These are phyloP conservation scores for Hydractinia symbiolongicarpus DNA, from an alignment of 30 jellyfish, hydroid and myxozoan genomes.

Conservation along the genomic window DNA sequence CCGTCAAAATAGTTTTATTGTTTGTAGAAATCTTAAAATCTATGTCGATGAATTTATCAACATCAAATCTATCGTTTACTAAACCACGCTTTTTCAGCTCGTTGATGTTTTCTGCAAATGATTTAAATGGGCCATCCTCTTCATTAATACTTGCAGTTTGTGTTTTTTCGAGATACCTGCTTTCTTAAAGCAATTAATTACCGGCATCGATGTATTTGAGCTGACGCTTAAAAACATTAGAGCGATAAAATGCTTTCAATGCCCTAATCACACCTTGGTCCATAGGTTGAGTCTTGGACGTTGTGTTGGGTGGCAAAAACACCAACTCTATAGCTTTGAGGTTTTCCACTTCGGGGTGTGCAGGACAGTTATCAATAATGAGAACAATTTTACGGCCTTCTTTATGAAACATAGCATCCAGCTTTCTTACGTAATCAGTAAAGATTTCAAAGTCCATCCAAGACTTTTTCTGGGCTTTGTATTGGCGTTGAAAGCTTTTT, in stretches of 20 bases:
- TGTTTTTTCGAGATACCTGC: too few relatives aligned
- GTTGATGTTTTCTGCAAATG: too few relatives aligned
- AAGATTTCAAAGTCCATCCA: slow-evolving; percentile 46
- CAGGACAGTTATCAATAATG: slow-evolving; percentile 52
- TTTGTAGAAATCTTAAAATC: too few relatives aligned
- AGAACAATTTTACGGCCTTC: slow-evolving; percentile 45
- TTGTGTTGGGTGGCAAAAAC: slow-evolving; percentile 67
- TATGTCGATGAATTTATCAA: too few relatives aligned
- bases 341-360: slow-evolving; percentile 49
- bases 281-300: slow-evolving; percentile 65
- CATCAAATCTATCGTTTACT: too few relatives aligned
- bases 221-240: too few relatives aligned
- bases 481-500: slow-evolving; percentile 37
- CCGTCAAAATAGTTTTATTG: too few relatives aligned
- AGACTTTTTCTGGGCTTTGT: slow-evolving; percentile 33
- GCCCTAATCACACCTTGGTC: slow-evolving; percentile 52
- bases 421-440: slow-evolving; percentile 43
- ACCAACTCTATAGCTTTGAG: slow-evolving; percentile 39
- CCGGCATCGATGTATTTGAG: slow-evolving; percentile 25
- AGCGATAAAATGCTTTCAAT: slow-evolving; percentile 31
- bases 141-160: too few relatives aligned
- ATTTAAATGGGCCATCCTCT: too few relatives aligned
- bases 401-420: slow-evolving; percentile 33
- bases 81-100: too few relatives aligned
- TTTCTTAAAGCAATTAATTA: too few relatives aligned